phyloP scores from a whole-genome alignment of 2,113 vertebrate genomes.

The Hypomesus transpacificus region DNA sequence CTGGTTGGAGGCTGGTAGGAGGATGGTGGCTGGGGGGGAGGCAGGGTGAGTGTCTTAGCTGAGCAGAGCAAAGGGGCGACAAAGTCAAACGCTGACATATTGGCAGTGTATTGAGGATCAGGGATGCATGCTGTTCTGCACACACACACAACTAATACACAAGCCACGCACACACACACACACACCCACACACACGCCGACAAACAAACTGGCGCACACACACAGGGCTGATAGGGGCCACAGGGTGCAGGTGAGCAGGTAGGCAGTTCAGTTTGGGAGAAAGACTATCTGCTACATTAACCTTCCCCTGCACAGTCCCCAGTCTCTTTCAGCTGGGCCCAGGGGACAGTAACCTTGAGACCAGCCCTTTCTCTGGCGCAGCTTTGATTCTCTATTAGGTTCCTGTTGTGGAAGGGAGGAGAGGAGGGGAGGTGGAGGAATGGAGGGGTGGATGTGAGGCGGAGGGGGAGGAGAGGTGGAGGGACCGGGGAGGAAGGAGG shows the following conservation, averaged over 20 bases:
- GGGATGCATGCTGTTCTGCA: slow-evolving; percentile 36
- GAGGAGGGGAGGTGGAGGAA: slow-evolving; percentile 25
- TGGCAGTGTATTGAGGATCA: slow-evolving; percentile 53
- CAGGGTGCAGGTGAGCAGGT: neutral
- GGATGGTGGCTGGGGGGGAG: no score
- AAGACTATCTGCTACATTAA: slow-evolving; percentile 99
- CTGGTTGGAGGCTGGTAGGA: no score
- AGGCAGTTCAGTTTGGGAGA: slow-evolving; percentile 56
- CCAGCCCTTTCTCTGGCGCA: slow-evolving; percentile 88
- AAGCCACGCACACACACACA: slow-evolving; percentile 13
- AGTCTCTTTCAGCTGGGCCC: slow-evolving; percentile 97
- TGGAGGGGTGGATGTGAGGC: slow-evolving; percentile 38
- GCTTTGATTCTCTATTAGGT: slow-evolving; percentile 99
- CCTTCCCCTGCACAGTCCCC: slow-evolving; percentile 82
- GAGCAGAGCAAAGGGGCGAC: slow-evolving; percentile 53
- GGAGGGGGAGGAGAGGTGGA: slow-evolving; percentile 25
- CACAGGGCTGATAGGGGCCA: neutral
- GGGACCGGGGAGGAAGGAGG: slow-evolving; percentile 16
- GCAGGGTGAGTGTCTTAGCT: slow-evolving; percentile 4
- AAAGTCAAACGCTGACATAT: slow-evolving; percentile 66
- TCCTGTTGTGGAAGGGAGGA: slow-evolving; percentile 88
- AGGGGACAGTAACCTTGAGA: slow-evolving; percentile 97
- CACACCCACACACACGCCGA: slow-evolving; percentile 9
- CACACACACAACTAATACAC: neutral
- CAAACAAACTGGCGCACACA: slow-evolving; percentile 35